phyloP scores from a whole-genome alignment of 53 echinoderm and acorn worm genomes.

The Crossaster papposus region DNA sequence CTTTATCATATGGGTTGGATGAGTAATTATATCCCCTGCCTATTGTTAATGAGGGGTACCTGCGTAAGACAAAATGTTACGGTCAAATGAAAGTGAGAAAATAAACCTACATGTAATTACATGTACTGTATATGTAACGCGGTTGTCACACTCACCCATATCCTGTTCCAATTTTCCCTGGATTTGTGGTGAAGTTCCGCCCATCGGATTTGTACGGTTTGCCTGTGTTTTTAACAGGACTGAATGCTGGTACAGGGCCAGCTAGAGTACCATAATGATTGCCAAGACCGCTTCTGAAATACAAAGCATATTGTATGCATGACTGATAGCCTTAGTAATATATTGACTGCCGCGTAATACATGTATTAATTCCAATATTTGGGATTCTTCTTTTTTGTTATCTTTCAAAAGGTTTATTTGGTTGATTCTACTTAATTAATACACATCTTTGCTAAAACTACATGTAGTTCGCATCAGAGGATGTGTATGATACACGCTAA shows the following conservation, averaged over 20 bases:
- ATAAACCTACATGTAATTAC: not conserved
- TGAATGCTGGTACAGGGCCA: slow-evolving; percentile 91
- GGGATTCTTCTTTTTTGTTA: too few species aligned
- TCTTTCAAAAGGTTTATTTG: too few species aligned
- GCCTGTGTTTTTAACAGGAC: slow-evolving; percentile 79
- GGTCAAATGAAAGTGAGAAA: not conserved
- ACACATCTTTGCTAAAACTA: too few species aligned
- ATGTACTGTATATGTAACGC: too few species aligned
- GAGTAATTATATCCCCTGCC: slow-evolving; percentile 88
- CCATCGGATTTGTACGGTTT: slow-evolving; percentile 85
- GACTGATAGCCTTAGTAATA: not conserved
- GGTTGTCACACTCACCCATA: slow-evolving; percentile 90
- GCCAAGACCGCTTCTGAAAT: slow-evolving; percentile 84
- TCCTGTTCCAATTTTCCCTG: slow-evolving; percentile 92
- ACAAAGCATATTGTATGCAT: not conserved
- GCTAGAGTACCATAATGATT: slow-evolving; percentile 95
- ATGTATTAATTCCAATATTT: too few species aligned
- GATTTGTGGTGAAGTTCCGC: slow-evolving; percentile 92
- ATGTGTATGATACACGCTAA: too few species aligned
- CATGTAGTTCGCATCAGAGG: too few species aligned
- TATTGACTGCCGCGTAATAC: too few species aligned
- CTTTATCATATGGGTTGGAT: slow-evolving; percentile 89
- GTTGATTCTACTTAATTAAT: too few species aligned
- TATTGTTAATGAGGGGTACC: slow-evolving; percentile 76
- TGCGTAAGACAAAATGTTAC: not conserved